Evolutionary conservation across 2,888 invertebrate species (phyloP).

Genomic region (Agrotis puta): DNA sequence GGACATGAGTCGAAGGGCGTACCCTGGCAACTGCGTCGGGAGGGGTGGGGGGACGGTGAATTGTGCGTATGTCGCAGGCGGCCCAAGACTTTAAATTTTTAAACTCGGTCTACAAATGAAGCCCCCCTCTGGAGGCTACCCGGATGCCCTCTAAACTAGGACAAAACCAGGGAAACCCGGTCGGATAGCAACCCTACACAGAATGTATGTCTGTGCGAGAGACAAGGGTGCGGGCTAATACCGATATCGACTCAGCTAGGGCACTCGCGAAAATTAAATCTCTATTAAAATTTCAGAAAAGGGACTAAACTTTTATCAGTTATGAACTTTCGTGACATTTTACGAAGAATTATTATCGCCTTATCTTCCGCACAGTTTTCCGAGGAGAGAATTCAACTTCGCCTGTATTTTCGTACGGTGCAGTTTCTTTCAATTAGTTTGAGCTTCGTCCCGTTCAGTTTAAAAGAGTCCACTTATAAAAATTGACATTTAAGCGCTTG

Average conservation of each 20-base stretch:
- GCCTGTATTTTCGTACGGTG: constrained; percentile 80
- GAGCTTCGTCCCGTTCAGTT: constrained; percentile 62
- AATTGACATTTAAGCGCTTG: constrained; percentile 59
- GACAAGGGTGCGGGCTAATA: constrained; percentile 48
- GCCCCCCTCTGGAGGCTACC: too few relatives aligned
- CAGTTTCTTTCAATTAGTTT: constrained; percentile 83
- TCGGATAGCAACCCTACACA: too few relatives aligned
- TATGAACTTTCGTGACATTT: constrained; percentile 90
- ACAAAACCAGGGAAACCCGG: too few relatives aligned
- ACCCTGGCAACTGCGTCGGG: too few relatives aligned
- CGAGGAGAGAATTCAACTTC: constrained; percentile 80
- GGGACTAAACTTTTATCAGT: constrained; percentile 89
- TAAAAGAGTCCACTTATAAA: constrained; percentile 54
- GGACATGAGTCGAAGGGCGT: too few relatives aligned
- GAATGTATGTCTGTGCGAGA: constrained; percentile 20
- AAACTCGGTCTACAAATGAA: too few relatives aligned
- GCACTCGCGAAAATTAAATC: constrained; percentile 87
- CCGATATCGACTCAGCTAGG: constrained; percentile 76
- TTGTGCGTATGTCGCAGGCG: too few relatives aligned
- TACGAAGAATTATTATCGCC: constrained; percentile 89
- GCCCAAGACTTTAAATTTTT: too few relatives aligned
- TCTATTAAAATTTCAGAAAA: constrained; percentile 89
- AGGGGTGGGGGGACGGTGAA: too few relatives aligned
- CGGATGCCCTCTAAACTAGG: too few relatives aligned
- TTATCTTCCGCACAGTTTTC: constrained; percentile 84